Percentiles rank a stretch among this genome's conserved stretches.
These are phyloP conservation scores for Sebastes ruberrimus DNA, from an alignment of 2,797 vertebrate genomes.

Conservation along the genomic window DNA sequence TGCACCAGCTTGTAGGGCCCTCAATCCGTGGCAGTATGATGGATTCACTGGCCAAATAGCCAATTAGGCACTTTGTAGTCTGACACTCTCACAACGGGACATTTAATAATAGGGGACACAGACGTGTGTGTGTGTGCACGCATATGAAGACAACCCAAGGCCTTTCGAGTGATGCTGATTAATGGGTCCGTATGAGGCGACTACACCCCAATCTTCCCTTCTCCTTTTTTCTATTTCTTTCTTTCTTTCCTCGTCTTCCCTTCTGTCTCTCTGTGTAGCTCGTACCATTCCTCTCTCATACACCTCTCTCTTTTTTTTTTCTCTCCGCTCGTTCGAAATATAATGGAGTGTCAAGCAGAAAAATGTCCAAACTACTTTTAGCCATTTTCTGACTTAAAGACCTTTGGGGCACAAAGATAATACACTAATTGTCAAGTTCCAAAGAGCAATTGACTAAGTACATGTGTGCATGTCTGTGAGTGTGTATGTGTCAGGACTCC, in stretches of 20 bases:
- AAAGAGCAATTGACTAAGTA: slow-evolving; percentile 36
- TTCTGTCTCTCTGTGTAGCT: slow-evolving; percentile 18
- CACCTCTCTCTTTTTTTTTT: background rate
- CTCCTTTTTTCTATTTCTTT: slow-evolving; percentile 41
- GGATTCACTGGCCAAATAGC: slow-evolving; percentile 78
- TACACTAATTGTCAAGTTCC: slow-evolving; percentile 50
- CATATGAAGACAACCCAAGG: slow-evolving; percentile 73
- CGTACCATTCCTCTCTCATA: slow-evolving; percentile 2
- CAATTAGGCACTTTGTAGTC: slow-evolving; percentile 81
- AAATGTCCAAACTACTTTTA: slow-evolving; percentile 59
- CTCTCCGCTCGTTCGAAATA: slow-evolving; percentile 3
- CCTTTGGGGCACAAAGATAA: slow-evolving; percentile 53
- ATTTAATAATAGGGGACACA: slow-evolving; percentile 74
- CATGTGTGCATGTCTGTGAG: slow-evolving; percentile 12
- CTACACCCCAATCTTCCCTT: slow-evolving; percentile 62
- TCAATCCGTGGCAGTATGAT: slow-evolving; percentile 75
- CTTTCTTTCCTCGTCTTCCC: slow-evolving; percentile 23
- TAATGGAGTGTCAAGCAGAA: slow-evolving; percentile 57
- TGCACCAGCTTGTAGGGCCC: slow-evolving; percentile 59
- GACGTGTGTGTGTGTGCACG: slow-evolving; percentile 14
- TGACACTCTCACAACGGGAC: slow-evolving; percentile 71
- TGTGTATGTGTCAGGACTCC: slow-evolving; percentile 20
- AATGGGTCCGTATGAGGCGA: slow-evolving; percentile 62
- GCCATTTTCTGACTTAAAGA: slow-evolving; percentile 49
- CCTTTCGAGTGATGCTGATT: slow-evolving; percentile 76